Base-by-base conservation (phyloP, 1,140 invertebrate species). In the Caerostris darwini region DNA sequence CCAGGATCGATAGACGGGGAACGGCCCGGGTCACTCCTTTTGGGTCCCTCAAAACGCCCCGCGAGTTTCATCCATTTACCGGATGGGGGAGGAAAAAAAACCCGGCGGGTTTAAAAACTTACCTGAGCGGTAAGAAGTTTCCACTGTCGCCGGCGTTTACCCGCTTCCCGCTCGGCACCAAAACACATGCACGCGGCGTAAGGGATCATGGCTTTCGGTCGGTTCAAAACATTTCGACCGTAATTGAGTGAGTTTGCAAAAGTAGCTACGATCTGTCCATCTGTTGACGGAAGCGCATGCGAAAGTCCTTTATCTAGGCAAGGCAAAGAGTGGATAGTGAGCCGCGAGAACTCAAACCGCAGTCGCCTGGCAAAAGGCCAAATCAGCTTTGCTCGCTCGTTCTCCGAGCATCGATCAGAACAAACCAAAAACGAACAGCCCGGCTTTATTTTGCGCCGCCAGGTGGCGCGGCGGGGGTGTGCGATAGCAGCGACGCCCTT, bases 171-270 rank as follows among this genome's bases (percentile, higher is more conserved):
- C 77, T 92, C 90, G 17, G 90, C 58, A 54, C 90, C 77, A 57
- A 82, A 85, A 82, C 92, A 93, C 83, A 93, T 81, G 85, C 92
- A 93, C 56, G 92, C 64, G 34, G 85, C 83, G 92, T 93, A 93
- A 6, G 92, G 92, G n/a, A 93, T 93, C 92, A 93, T 93, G 8
- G n/a, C 61, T n/a, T n/a, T n/a, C n/a, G n/a, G n/a, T 85, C 58
- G 56, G 50, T 57, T 89, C 87, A 90, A 53, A 56, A 17, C 88
- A 71, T 58, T n/a, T 58, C 57, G 88, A 14, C 88, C 67, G n/a
- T 6, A 54, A 90, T 59, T 14, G 67, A 71, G 19, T 71, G n/a
- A 57, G 56, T 59, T 90, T 54, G 54, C 89, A 90, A 19, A 71
- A 12, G 19, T 58, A n/a, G n/a, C 19, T 7, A 3, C 81, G 57